Evolutionary conservation across 1,140 invertebrate species (phyloP).

Genomic region (Drosophila willistoni): DNA sequence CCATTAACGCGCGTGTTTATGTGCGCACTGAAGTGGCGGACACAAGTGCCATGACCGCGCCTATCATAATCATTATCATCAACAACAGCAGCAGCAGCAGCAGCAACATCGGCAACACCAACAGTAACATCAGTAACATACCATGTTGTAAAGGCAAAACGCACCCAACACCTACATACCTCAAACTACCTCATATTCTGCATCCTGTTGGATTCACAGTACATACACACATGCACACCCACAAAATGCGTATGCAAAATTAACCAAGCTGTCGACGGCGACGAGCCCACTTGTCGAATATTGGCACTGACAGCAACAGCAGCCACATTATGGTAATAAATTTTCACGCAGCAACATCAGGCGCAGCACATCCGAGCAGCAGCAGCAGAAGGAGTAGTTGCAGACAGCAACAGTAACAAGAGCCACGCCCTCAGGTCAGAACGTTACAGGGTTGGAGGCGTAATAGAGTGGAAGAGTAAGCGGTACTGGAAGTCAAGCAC

Average conservation of each 20-base stretch:
- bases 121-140: conserved; percentile 14
- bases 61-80: conserved; percentile 38
- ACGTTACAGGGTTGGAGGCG: not conserved
- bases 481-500: conserved; percentile 15
- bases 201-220: not conserved
- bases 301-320: conserved; percentile 40
- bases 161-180: not conserved
- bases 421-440: conserved; percentile 13
- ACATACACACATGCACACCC: conserved; percentile 8
- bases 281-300: conserved; percentile 40
- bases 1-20: conserved; percentile 37
- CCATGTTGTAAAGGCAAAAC: conserved; percentile 13
- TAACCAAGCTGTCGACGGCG: conserved; percentile 29
- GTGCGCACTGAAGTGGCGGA: conserved; percentile 30
- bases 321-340: conserved; percentile 40
- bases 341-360: conserved; percentile 37
- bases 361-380: conserved; percentile 18
- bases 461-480: not conserved
- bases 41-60: conserved; percentile 27
- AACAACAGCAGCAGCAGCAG: conserved; percentile 18
- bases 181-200: not conserved
- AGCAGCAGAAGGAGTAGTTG: not conserved
- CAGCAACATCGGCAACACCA: not conserved
- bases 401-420: conserved; percentile 17
- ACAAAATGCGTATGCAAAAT: conserved; percentile 29